These are phyloP conservation scores for Microcebus ravelobensis DNA, from an alignment of 2,113 vertebrate species.

Conservation along the genomic window DNA sequence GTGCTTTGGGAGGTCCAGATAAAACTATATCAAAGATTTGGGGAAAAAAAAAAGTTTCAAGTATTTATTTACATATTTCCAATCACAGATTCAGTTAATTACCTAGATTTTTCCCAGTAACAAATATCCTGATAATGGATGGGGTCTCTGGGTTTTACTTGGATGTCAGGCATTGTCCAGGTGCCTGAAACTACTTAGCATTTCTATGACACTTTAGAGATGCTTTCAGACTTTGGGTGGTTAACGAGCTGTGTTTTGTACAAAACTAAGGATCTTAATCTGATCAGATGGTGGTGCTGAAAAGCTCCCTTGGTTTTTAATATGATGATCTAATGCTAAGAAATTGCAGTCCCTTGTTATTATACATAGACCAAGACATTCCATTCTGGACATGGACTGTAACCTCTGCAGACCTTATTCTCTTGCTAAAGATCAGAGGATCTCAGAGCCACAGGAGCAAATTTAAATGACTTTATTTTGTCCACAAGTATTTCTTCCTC, in stretches of 20 bases:
- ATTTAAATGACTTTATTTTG: conserved; percentile 65
- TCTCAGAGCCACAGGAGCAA: conserved; percentile 8
- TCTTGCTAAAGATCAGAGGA: conserved; percentile 66
- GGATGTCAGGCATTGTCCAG: conserved; percentile 66
- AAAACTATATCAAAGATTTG: conserved; percentile 36
- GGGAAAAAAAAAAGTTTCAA: conserved; percentile 31
- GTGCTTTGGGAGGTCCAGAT: neutral
- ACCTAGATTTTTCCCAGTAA: conserved; percentile 45
- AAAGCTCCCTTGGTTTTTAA: conserved; percentile 76
- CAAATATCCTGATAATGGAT: conserved; percentile 66
- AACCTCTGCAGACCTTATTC: conserved; percentile 64
- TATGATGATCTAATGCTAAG: conserved; percentile 75
- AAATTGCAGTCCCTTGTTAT: conserved; percentile 68
- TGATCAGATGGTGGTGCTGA: conserved; percentile 75
- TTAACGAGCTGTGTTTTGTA: conserved; percentile 76
- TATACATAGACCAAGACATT: conserved; percentile 71
- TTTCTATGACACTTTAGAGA: conserved; percentile 80
- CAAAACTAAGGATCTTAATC: conserved; percentile 74
- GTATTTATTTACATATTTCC: conserved; percentile 63
- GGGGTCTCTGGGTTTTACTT: conserved; percentile 49
- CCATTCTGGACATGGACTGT: conserved; percentile 60
- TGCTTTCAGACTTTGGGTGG: conserved; percentile 76
- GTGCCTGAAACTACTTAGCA: conserved; percentile 75
- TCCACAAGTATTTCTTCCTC: conserved; percentile 14
- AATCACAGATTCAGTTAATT: conserved; percentile 62